These are phyloP conservation scores for Drosophila parthenogenetica DNA, from an alignment of 2,888 invertebrate species.

Conservation along the genomic window DNA sequence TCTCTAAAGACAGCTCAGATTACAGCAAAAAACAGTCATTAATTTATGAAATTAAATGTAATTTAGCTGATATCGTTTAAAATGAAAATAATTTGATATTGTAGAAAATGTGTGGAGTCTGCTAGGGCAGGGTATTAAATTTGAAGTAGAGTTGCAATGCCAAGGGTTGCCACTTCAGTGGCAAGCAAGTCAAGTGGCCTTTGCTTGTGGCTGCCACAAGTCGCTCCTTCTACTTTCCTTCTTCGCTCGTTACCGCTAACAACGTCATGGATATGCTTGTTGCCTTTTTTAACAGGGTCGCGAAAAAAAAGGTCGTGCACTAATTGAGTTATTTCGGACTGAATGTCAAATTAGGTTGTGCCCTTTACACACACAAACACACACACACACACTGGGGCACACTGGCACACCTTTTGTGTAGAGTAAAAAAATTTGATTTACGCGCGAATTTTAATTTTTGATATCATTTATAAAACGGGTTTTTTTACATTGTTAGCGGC, in stretches of 20 bases:
- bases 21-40: no score
- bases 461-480: conserved; percentile 73
- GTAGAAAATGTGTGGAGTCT: no score
- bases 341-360: conserved; percentile 75
- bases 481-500: no score
- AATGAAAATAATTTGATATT: background rate
- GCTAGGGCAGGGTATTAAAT: conserved; percentile 6
- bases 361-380: conserved; percentile 7
- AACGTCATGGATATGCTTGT: conserved; percentile 59
- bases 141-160: background rate
- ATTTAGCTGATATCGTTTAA: no score
- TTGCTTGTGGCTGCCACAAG: conserved; percentile 17
- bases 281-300: conserved; percentile 26
- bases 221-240: conserved; percentile 8
- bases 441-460: conserved; percentile 72
- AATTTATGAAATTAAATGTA: no score
- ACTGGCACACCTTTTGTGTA: conserved; percentile 7
- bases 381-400: conserved; percentile 1
- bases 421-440: conserved; percentile 62
- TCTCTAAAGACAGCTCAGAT: no score
- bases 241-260: conserved; percentile 65
- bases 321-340: conserved; percentile 75
- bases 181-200: conserved; percentile 48
- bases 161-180: conserved; percentile 20
- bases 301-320: conserved; percentile 47